Conservation (phyloP, 2,888 invertebrate genomes). For the Sarcophaga carnaria region DNA sequence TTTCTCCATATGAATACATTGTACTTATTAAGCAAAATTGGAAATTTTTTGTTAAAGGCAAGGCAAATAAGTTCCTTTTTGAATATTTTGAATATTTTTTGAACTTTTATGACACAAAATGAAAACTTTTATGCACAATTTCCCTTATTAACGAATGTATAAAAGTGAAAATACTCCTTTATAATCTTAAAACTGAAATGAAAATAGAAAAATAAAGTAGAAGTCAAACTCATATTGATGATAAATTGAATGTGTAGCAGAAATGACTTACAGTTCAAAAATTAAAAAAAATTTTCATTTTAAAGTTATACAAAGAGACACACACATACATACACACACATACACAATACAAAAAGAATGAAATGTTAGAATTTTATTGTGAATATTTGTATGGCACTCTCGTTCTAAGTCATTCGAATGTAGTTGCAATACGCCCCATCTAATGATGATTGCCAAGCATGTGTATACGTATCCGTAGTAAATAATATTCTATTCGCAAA, state of each 20-base stretch:
- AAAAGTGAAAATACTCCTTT: too few relatives aligned
- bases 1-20: too few relatives aligned
- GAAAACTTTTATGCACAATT: too few relatives aligned
- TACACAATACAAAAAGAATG: not conserved
- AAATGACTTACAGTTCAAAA: not conserved
- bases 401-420: not conserved
- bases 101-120: too few relatives aligned
- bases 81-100: too few relatives aligned
- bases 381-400: not conserved
- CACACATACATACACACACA: too few relatives aligned
- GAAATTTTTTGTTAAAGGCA: too few relatives aligned
- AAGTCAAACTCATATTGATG: not conserved
- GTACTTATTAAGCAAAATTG: too few relatives aligned
- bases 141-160: too few relatives aligned
- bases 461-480: not conserved
- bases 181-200: too few relatives aligned
- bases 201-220: not conserved
- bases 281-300: not conserved
- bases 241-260: not conserved
- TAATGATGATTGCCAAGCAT: not conserved
- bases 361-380: not conserved
- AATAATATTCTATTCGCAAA: slow-evolving; percentile 24
- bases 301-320: too few relatives aligned
- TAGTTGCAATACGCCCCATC: not conserved
- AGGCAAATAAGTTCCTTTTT: too few relatives aligned